Base-by-base conservation (phyloP, 2,888 invertebrate genomes). In the Sympetrum striolatum region DNA sequence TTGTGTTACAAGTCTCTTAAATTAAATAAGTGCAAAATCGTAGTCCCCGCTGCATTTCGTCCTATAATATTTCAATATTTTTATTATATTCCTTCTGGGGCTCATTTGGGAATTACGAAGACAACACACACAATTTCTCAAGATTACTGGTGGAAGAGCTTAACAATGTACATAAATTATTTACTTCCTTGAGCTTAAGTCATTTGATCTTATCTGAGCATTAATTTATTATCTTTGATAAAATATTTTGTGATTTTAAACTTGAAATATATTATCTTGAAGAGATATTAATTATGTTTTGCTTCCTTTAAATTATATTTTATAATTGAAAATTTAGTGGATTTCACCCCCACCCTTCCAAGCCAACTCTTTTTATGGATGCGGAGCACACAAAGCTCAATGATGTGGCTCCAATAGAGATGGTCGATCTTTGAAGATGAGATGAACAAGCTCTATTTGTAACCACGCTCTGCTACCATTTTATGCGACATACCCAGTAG, bases 311-410 rank as follows among this genome's bases (percentile, higher is more conserved):
- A 37, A 44, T 22, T 81, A 81, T 35, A 80, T 81, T 81, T 44
- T 81, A 81, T 48, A 81, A 81, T 48, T 44, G 0, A 48, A 48
- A 81, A 73, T 31, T 25, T 8, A 73, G 25, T 53, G 53, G 53
- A 18, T 53, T n/a, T n/a, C n/a, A n/a, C n/a, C n/a, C n/a, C n/a
- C n/a, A n/a, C n/a, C n/a, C n/a, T n/a, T n/a, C n/a, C n/a, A n/a
- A n/a, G n/a, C n/a, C n/a, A n/a, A n/a, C 2, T 53, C 10, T 31
- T 31, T 95, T 95, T 53, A 95, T 97, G 96, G 96, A 95, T 91
- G 97, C 97, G 14, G 95, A 95, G 90, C 97, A 98, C 93, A 96
- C 96, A 91, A 95, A 95, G 91, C 93, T 97, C 91, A 96, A 97
- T 92, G 94, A 95, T 48, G 93, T 94, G 12, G 95, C 96, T 58